Conservation (phyloP, 2,113 vertebrate genomes). For the Semicossyphus pulcher region DNA sequence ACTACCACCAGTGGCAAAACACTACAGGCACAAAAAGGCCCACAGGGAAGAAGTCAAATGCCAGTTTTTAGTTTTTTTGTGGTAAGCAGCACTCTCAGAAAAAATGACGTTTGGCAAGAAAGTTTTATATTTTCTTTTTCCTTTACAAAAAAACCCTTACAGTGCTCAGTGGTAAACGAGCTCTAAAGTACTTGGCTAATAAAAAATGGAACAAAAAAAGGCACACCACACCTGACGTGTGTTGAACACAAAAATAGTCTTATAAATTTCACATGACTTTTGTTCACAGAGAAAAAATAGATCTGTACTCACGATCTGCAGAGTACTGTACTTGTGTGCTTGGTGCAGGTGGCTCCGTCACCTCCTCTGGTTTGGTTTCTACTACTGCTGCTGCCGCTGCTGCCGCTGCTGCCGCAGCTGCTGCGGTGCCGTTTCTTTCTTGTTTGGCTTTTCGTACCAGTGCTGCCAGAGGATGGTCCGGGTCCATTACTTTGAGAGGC, state of each 20-base stretch:
- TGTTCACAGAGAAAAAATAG: not conserved
- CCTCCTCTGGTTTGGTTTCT: constrained; percentile 76
- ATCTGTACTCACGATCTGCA: constrained; percentile 89
- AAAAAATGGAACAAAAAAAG: not conserved
- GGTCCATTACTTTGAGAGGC: constrained; percentile 96
- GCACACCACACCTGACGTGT: not conserved
- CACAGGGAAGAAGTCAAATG: not conserved
- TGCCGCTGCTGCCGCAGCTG: no score
- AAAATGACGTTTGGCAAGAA: not conserved
- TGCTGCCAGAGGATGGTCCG: constrained; percentile 93
- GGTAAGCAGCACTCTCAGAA: not conserved
- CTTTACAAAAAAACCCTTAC: not conserved
- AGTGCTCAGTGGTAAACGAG: not conserved
- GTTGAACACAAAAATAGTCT: not conserved
- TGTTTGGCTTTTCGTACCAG: constrained; percentile 91
- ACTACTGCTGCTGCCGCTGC: no score
- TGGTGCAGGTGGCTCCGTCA: constrained; percentile 60
- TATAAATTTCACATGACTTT: not conserved
- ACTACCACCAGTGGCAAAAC: not conserved
- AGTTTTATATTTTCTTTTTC: not conserved
- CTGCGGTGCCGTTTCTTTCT: constrained; percentile 87
- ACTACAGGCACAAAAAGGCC: not conserved
- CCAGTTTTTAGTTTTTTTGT: not conserved
- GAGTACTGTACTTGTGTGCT: constrained; percentile 85
- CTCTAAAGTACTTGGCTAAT: not conserved